Evolutionary conservation across 64 coral and sea anemone genomes (phyloP).

Genomic region (Hydrozoanthus tunicans): DNA sequence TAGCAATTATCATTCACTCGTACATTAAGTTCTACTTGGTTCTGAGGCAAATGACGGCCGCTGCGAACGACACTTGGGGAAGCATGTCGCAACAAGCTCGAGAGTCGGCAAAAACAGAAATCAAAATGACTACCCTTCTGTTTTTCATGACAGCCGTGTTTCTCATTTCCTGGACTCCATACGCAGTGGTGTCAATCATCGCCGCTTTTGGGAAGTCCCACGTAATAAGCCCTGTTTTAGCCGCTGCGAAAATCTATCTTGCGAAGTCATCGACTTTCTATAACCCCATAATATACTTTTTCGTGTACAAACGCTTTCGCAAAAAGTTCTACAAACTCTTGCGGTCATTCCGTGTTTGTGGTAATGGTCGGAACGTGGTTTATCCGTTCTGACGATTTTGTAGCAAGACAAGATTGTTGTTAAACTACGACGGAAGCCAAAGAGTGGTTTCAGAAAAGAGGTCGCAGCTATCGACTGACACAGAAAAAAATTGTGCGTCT

Average conservation of each 20-base stretch:
- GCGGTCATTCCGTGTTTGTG: not conserved
- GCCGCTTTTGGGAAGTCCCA: not conserved
- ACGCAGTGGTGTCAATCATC: slow-evolving; percentile 31
- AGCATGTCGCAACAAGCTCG: not conserved
- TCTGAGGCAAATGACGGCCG: slow-evolving; percentile 2
- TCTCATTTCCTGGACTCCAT: slow-evolving; percentile 53
- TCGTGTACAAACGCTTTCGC: slow-evolving; percentile 39
- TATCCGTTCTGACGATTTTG: not conserved
- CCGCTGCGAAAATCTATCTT: slow-evolving; percentile 4
- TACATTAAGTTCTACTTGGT: slow-evolving; percentile 29
- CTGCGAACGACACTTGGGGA: slow-evolving; percentile 25
- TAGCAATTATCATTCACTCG: not conserved
- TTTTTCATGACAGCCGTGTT: slow-evolving; percentile 28
- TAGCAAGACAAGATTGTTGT: not conserved
- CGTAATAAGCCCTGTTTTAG: not conserved
- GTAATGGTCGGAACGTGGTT: not conserved
- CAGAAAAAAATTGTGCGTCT: too few relatives aligned
- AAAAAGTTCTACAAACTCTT: slow-evolving; percentile 20
- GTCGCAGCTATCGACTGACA: too few relatives aligned
- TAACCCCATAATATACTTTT: slow-evolving; percentile 57
- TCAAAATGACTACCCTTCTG: not conserved
- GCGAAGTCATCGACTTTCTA: slow-evolving; percentile 53
- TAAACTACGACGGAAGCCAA: too few relatives aligned
- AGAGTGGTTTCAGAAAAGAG: too few relatives aligned
- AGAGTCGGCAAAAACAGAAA: slow-evolving; percentile 1